Conservation (phyloP, 2,797 vertebrate genomes). For the Catharus ustulatus region DNA sequence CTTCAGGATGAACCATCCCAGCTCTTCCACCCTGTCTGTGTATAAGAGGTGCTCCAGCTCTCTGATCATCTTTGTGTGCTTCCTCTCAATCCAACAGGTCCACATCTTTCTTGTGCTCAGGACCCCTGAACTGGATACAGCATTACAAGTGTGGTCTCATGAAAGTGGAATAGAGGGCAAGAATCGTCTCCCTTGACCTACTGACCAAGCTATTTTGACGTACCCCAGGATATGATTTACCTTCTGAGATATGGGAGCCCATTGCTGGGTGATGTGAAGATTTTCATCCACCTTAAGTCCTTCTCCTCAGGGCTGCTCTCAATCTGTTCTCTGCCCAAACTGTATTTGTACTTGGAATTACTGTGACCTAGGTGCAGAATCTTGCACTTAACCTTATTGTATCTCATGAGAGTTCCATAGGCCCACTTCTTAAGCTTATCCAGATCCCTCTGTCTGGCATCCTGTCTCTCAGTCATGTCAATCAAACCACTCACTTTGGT, state of each 20-base stretch:
- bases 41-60: background rate
- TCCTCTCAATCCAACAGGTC: background rate
- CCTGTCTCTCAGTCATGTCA: background rate
- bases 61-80: background rate
- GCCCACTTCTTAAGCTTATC: background rate
- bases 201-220: background rate
- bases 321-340: background rate
- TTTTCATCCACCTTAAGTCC: background rate
- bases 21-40: background rate
- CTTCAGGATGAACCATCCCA: background rate
- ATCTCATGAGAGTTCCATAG: background rate
- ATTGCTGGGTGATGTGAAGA: background rate
- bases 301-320: background rate
- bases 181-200: accelerated
- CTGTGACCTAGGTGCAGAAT: background rate
- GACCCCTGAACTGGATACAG: background rate
- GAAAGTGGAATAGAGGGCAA: background rate
- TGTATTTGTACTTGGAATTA: background rate
- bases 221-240: background rate
- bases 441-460: background rate
- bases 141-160: background rate
- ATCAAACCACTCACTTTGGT: background rate
- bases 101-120: accelerated
- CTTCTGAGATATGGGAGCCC: background rate
- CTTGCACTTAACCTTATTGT: background rate